These are phyloP conservation scores for Eleginops maclovinus DNA, from an alignment of 2,113 vertebrate genomes.

Conservation along the genomic window DNA sequence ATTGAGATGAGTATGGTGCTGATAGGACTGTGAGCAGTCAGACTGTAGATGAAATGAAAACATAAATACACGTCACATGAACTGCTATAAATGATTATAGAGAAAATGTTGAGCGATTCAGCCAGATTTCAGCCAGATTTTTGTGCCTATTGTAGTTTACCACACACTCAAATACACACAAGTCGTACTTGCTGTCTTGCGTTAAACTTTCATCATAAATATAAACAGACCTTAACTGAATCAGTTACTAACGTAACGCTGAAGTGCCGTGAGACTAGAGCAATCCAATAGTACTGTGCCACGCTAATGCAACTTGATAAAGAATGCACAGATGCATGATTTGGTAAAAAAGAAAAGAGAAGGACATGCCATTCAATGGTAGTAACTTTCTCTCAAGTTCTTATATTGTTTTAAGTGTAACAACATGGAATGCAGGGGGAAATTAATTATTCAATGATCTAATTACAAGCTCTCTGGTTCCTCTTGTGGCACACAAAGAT, in stretches of 20 bases:
- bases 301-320: not conserved
- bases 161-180: not conserved
- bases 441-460: not conserved
- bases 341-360: no score
- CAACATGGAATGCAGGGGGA: not conserved
- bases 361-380: not conserved
- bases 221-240: slow-evolving; percentile 25
- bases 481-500: not conserved
- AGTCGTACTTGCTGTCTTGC: not conserved
- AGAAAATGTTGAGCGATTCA: not conserved
- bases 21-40: slow-evolving; percentile 61
- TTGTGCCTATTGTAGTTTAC: not conserved
- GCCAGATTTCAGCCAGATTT: slow-evolving; percentile 7
- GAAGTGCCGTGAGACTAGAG: not conserved
- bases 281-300: not conserved
- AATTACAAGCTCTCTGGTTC: not conserved
- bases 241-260: slow-evolving; percentile 20
- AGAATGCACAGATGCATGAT: not conserved
- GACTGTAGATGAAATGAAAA: slow-evolving; percentile 51
- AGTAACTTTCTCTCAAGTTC: not conserved
- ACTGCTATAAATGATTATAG: slow-evolving; percentile 17
- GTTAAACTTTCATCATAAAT: slow-evolving; percentile 14
- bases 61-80: not conserved
- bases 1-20: slow-evolving; percentile 81
- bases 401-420: not conserved